Percentiles rank a stretch among this genome's conserved stretches.
Evolutionary conservation across 2,888 invertebrate genomes (phyloP).

Genomic region (Syritta pipiens): DNA sequence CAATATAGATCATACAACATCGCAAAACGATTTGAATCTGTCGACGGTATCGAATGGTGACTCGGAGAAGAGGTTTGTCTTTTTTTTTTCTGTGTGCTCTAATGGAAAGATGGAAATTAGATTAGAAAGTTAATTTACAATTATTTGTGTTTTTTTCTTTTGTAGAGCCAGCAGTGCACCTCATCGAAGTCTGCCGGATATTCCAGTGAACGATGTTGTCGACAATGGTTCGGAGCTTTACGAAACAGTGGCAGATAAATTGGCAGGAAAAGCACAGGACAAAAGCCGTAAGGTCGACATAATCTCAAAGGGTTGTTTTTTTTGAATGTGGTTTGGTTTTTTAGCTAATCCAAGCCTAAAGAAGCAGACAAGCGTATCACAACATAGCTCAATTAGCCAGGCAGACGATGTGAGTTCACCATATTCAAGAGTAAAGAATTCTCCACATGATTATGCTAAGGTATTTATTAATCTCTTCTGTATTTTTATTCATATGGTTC

Average conservation of each 20-base stretch:
- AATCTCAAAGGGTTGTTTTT: background rate
- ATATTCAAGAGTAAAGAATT: constrained; percentile 83
- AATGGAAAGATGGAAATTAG: background rate
- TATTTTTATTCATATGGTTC: background rate
- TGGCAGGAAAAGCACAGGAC: constrained; percentile 76
- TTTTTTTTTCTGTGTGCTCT: too few species aligned
- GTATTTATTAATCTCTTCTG: constrained; percentile 55
- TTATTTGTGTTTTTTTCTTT: constrained; percentile 11
- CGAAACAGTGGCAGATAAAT: constrained; percentile 87
- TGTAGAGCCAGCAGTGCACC: constrained; percentile 79
- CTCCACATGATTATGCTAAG: constrained; percentile 85
- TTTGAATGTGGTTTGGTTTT: constrained; percentile 2
- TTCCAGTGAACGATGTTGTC: constrained; percentile 85
- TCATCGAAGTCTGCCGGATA: constrained; percentile 91
- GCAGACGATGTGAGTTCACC: constrained; percentile 83
- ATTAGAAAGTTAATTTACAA: constrained; percentile 8
- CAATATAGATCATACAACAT: constrained; percentile 74
- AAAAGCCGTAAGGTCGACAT: constrained; percentile 76
- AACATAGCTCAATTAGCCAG: constrained; percentile 82
- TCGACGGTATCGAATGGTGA: constrained; percentile 77
- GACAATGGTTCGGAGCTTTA: constrained; percentile 92
- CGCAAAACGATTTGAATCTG: constrained; percentile 76
- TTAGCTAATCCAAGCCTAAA: constrained; percentile 77
- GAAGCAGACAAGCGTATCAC: constrained; percentile 81
- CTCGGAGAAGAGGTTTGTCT: constrained; percentile 76